Conservation (phyloP, 2,113 vertebrate genomes). For the Nettapus auritus region DNA sequence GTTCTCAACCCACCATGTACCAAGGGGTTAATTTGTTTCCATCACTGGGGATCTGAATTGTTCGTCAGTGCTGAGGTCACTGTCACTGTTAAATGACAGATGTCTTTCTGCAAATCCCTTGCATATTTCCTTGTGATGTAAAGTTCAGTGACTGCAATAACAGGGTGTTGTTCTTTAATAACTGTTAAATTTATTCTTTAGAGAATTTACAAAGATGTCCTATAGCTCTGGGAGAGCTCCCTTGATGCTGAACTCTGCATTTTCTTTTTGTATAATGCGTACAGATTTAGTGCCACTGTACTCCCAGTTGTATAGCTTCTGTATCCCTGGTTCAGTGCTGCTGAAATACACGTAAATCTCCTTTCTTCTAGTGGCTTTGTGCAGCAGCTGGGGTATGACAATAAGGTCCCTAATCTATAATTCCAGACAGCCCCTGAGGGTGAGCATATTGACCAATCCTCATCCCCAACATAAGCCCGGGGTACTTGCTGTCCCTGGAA, state of each 20-base stretch:
- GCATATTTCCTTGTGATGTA: constrained; percentile 87
- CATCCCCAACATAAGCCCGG: constrained; percentile 61
- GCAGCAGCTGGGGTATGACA: constrained; percentile 86
- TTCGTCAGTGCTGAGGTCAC: constrained; percentile 88
- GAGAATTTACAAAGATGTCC: constrained; percentile 81
- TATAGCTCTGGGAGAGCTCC: constrained; percentile 78
- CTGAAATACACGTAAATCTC: constrained; percentile 90
- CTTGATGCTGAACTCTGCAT: constrained; percentile 75
- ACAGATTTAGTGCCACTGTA: constrained; percentile 77
- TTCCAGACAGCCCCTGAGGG: constrained; percentile 76
- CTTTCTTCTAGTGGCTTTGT: constrained; percentile 84
- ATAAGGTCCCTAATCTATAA: constrained; percentile 86
- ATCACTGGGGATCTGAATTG: constrained; percentile 81
- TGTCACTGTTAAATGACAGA: constrained; percentile 93
- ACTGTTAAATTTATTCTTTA: constrained; percentile 91
- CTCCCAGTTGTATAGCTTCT: constrained; percentile 83
- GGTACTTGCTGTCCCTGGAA: constrained; percentile 70
- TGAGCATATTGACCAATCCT: constrained; percentile 70
- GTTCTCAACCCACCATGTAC: not conserved
- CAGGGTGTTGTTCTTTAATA: constrained; percentile 87
- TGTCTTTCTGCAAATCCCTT: constrained; percentile 91
- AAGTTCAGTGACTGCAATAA: constrained; percentile 81
- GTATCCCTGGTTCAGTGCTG: constrained; percentile 82
- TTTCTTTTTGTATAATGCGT: constrained; percentile 82
- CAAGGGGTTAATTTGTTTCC: constrained; percentile 74